Percentiles rank a stretch among this genome's conserved stretches.
phyloP scores from a whole-genome alignment of 2,797 vertebrate genomes.

The Dipus sagitta region DNA sequence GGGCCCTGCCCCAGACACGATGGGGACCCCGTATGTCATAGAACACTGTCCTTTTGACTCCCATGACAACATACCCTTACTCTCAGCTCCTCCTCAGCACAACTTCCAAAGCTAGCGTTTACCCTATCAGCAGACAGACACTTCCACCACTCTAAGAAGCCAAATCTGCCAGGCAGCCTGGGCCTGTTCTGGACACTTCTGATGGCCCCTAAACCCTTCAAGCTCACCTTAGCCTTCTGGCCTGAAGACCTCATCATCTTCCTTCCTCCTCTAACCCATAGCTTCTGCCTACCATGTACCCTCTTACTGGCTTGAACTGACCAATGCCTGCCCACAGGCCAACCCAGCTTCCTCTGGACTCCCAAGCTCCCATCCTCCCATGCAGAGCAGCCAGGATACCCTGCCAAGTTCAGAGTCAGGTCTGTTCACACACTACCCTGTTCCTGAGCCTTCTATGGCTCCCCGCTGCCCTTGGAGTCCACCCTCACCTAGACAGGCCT shows the following conservation, averaged over 20 bases:
- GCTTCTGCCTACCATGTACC: not conserved
- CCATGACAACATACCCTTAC: not conserved
- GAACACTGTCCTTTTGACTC: not conserved
- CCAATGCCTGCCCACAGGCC: not conserved
- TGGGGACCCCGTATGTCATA: not conserved
- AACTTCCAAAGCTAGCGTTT: not conserved
- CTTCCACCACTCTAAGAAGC: not conserved
- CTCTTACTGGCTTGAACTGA: not conserved
- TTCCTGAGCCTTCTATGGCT: not conserved
- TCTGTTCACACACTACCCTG: not conserved
- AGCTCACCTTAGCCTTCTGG: not conserved
- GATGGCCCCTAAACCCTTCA: not conserved
- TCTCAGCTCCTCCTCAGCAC: not conserved
- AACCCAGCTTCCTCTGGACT: not conserved
- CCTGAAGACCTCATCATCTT: not conserved
- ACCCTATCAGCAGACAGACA: not conserved
- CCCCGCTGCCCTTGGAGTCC: not conserved
- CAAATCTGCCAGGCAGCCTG: not conserved
- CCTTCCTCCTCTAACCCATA: too few species aligned
- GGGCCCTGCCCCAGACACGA: not conserved
- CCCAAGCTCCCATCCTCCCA: not conserved
- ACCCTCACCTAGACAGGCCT: not conserved
- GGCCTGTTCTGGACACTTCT: not conserved
- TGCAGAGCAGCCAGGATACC: not conserved
- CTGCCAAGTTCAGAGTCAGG: not conserved